Conservation (phyloP, 2,888 invertebrate species). For the Thysanoteuthis rhombus region DNA sequence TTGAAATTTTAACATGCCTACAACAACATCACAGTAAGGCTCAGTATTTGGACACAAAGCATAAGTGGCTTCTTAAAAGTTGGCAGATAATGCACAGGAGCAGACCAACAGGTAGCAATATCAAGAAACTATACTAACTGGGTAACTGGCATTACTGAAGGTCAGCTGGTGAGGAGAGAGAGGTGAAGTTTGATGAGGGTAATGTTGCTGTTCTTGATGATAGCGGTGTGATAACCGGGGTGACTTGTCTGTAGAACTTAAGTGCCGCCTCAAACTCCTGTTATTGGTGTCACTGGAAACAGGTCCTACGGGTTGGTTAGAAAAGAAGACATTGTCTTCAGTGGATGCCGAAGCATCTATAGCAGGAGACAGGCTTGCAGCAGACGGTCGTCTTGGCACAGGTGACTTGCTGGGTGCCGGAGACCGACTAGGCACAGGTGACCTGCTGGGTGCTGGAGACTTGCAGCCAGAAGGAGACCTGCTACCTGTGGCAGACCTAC, state of each 20-base stretch:
- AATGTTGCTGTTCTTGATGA: conserved; percentile 12
- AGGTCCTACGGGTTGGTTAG: neutral
- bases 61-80: neutral
- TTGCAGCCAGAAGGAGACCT: conserved; percentile 12
- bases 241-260: conserved; percentile 12
- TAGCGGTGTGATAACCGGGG: neutral
- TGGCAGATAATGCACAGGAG: neutral
- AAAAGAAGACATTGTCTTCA: neutral
- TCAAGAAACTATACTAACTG: conserved; percentile 12
- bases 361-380: neutral
- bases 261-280: neutral
- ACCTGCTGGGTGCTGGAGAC: neutral
- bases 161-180: neutral
- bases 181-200: conserved; percentile 12
- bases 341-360: neutral
- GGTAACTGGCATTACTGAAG: conserved; percentile 12
- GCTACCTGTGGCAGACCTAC: neutral
- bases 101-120: neutral
- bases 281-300: neutral
- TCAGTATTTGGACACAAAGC: neutral
- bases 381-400: neutral
- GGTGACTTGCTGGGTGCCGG: conserved; percentile 12
- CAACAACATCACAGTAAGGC: neutral
- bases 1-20: neutral
- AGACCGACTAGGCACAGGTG: neutral